Conservation (phyloP, 23 tunicate species). For the Pegea sp. region DNA sequence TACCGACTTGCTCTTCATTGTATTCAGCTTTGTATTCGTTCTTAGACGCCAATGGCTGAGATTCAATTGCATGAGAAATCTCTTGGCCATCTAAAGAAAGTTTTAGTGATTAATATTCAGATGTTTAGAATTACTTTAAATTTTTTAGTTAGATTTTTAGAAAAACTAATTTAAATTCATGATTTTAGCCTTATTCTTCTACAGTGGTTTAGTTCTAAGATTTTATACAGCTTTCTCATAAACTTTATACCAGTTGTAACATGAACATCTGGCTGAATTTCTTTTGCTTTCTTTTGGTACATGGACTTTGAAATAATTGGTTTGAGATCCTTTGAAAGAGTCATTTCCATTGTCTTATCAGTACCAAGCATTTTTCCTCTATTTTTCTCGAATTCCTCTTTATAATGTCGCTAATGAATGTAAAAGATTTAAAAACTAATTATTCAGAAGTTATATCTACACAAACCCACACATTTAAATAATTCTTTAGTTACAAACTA, state of each 20-base stretch:
- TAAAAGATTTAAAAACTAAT: slow-evolving; percentile 8
- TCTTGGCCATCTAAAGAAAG: slow-evolving; percentile 61
- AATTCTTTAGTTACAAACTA: slow-evolving; percentile 10
- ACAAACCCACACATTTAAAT: no score
- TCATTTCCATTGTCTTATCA: slow-evolving; percentile 68
- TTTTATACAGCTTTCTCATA: no score
- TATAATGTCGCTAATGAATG: slow-evolving; percentile 46
- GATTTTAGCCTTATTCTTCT: no score
- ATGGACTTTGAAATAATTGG: slow-evolving; percentile 30
- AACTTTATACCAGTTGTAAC: no score
- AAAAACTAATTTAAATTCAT: no score
- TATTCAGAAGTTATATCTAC: no score
- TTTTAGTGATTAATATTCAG: no score
- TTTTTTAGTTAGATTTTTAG: no score
- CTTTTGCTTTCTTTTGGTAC: slow-evolving; percentile 50
- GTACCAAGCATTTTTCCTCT: slow-evolving; percentile 24
- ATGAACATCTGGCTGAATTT: no score
- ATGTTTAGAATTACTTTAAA: no score
- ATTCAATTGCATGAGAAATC: slow-evolving; percentile 55
- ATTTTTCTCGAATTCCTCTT: slow-evolving; percentile 18
- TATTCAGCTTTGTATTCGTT: slow-evolving; percentile 21
- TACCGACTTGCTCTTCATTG: slow-evolving; percentile 36
- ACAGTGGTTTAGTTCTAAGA: no score
- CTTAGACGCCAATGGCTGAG: slow-evolving; percentile 19
- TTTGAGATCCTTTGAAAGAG: slow-evolving; percentile 43